Evolutionary conservation across 2,797 vertebrate species (phyloP), one percentile per base, ranked within the genome.

Genomic region (Arnoldichthys spilopterus): DNA sequence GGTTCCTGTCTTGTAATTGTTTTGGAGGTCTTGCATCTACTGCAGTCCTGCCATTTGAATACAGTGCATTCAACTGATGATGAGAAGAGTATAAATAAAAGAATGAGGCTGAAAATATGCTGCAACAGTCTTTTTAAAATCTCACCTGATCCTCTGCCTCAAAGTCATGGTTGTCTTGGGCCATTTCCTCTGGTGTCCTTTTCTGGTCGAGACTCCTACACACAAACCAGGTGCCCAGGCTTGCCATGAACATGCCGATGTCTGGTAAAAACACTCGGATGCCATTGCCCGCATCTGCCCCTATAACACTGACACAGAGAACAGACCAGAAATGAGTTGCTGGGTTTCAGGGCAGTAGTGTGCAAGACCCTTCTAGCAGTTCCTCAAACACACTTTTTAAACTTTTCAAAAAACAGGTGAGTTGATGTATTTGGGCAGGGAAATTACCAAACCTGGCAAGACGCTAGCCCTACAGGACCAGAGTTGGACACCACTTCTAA

Each of bases 181-280:
- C 96, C 91, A 96, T 94, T 34, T 97, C 96, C 85, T 98, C 96
- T 0, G 90, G 88, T 8, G 90, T 74, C 47, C 95, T 93, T 87
- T 96, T 97, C 89, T 94, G 96, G 75, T 96, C 93, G 85, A 97
- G 89, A 83, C 94, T 97, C 87, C 96, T 95, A 87, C 98, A 99
- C 90, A 99, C 72, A 69, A 99, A 93, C 97, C 96, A 98, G 84
- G 95, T 94, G 75, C 94, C 89, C 90, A 98, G 87, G 62, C 98
- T 95, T 1, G 92, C 95, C 83, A 96, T 83, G 88, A 98, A 98
- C 96, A 99, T 97, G 83, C 96, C 96, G 8, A 99, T 96, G 85
- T 99, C 98, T 3, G 98, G 98, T 78, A 97, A 90, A 88, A 98
- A 98, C 63, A 99, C 94, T 18, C 98, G 92, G 87, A 99, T 98